These are phyloP conservation scores for Tridacna crocea DNA, from an alignment of 2,888 invertebrate genomes.

Conservation along the genomic window DNA sequence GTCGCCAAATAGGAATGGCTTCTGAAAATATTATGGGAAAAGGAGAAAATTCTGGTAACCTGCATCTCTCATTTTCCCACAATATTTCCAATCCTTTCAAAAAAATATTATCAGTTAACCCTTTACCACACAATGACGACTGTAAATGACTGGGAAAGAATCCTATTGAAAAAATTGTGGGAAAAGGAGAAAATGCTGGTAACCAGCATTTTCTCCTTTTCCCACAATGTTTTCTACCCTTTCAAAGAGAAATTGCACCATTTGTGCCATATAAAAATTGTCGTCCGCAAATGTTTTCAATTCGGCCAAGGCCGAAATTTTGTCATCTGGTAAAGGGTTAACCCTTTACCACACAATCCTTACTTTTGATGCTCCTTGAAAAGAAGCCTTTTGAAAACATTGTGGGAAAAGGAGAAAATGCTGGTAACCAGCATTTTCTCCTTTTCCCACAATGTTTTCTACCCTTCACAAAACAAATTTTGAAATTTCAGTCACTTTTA, in stretches of 20 bases:
- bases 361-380: too few species aligned
- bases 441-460: not conserved
- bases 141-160: too few species aligned
- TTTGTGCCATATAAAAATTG: not conserved
- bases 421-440: not conserved
- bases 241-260: not conserved
- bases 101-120: too few species aligned
- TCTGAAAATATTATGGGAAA: not conserved
- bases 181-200: constrained; percentile 5
- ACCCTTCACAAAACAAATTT: too few species aligned
- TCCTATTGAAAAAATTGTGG: not conserved
- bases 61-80: too few species aligned
- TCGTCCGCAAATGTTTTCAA: not conserved
- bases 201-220: not conserved
- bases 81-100: too few species aligned
- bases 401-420: constrained; percentile 1
- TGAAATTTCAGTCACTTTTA: too few species aligned
- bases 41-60: not conserved
- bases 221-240: not conserved
- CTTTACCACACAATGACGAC: too few species aligned
- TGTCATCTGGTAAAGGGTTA: not conserved
- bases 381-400: too few species aligned
- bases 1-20: not conserved
- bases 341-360: too few species aligned
- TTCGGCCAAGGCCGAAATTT: not conserved